Evolutionary conservation across 2,888 invertebrate species (phyloP), one percentile per base, ranked within the genome.

Genomic region (Notodonta ziczac): DNA sequence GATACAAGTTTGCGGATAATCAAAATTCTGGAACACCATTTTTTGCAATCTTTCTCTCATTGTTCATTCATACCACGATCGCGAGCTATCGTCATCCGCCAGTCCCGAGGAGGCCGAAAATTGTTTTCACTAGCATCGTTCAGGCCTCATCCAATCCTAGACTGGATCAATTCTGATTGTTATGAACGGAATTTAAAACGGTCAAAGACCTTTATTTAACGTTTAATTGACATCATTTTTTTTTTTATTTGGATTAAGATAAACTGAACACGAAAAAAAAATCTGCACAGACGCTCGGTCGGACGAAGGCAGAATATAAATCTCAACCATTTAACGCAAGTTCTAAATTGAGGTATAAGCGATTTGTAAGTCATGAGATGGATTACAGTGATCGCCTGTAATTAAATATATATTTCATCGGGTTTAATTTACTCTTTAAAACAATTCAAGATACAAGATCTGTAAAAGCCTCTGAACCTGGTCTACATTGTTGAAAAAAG

Each of bases 51-150:
- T 67, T 61, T 65, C 54, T 65, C 61, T 66, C 64, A 69, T 78
- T 77, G 71, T 67, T 73, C 67, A 81, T 82, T 81, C 80, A 59
- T 57, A 63, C 63, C 78, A 78, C 74, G 81, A 72, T 62, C 72
- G 54, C 59, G 63, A 66, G 65, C 65, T 70, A 72, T 68, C 66
- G 66, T 67, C 70, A 67, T 67, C 76, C 73, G 65, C 72, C 72
- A 73, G 61, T 67, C 62, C 66, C 58, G 63, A 65, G 61, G 46
- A 50, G 60, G 56, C 59, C 40, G 59, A 57, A 68, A 60, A 81
- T 83, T 83, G 82, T 84, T 82, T 84, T 80, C 74, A 76, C 59
- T 68, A 62, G 61, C 72, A 77, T 73, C 70, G 66, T 78, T 78
- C 70, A 61, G 70, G 68, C 76, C 77, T 78, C 72, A 77, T 67